These are phyloP conservation scores for Aphelinus certus DNA, from an alignment of 1,140 invertebrate species.

Conservation along the genomic window DNA sequence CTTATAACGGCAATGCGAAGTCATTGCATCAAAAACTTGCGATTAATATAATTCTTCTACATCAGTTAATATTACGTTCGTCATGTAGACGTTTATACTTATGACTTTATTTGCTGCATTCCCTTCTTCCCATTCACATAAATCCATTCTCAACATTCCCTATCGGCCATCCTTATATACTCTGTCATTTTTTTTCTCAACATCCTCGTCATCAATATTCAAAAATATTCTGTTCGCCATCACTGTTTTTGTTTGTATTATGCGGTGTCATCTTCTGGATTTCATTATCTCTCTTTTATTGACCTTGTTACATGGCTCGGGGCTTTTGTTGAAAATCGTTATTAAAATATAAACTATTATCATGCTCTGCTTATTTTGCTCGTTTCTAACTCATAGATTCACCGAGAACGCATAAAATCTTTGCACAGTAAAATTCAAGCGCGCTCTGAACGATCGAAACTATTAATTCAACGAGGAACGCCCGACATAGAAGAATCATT, in stretches of 20 bases:
- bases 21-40: slow-evolving; percentile 40
- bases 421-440: slow-evolving; percentile 89
- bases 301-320: slow-evolving; percentile 1
- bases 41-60: slow-evolving; percentile 48
- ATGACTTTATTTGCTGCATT: slow-evolving; percentile 72
- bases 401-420: slow-evolving; percentile 83
- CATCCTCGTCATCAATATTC: slow-evolving; percentile 10
- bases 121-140: slow-evolving; percentile 52
- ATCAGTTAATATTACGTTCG: slow-evolving; percentile 55
- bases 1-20: slow-evolving; percentile 27
- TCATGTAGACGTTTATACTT: slow-evolving; percentile 69
- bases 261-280: neutral
- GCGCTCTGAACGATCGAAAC: slow-evolving; percentile 86
- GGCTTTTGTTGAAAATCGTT: neutral
- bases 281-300: neutral
- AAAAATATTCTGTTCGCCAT: slow-evolving; percentile 36
- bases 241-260: slow-evolving; percentile 3
- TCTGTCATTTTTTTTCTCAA: neutral
- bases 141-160: slow-evolving; percentile 30
- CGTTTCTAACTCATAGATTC: slow-evolving; percentile 69
- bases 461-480: slow-evolving; percentile 83
- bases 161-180: slow-evolving; percentile 3
- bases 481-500: slow-evolving; percentile 77
- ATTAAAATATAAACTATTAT: neutral
- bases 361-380: slow-evolving; percentile 25